Evolutionary conservation across 2,888 invertebrate genomes (phyloP), one percentile per base, ranked within the genome.

Genomic region (Machimus atricapillus): DNA sequence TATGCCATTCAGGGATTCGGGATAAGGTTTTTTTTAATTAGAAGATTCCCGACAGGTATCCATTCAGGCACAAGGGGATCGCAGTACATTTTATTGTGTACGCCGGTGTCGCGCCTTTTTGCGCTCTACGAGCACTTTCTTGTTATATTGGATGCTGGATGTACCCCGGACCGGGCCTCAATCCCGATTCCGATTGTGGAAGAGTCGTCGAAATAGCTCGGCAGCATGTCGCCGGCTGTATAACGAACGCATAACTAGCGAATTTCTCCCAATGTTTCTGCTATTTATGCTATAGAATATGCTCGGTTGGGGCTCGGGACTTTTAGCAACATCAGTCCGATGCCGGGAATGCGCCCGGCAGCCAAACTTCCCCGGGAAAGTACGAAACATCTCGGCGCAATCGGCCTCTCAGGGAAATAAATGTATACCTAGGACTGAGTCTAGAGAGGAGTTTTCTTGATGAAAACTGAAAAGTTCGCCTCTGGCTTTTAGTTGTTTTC

Each of bases 401-500:
- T 14, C 37, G 14, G 58, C 12, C 37, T 78, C 86, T 77, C 58
- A 78, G 78, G 86, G 19, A 86, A 16, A 34, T 58, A 66, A 23
- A 78, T 78, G 27, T 46, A 74, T 74, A 73, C 52, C 12, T 4
- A 34, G n/a, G 43, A 46, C 12, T 46, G 43, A 31, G 56, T 85
- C 73, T 34, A 58, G 76, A 86, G 85, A 85, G 46, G 52, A 85
- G 43, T 43, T 66, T 85, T 52, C 85, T 74, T 74, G 85, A 37
- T 85, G 82, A 66, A 81, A 81, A 78, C 37, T 86, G 85, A 52
- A 56, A 86, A 86, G 58, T 78, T 78, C 56, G 3, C 23, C 19
- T 56, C 40, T 78, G 86, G 27, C 43, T 86, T 85, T 85, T 40
- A 86, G 86, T 86, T 86, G 86, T 86, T 86, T 86, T 37, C 37